Evolutionary conservation across 2,113 vertebrate species (phyloP), one percentile per base, ranked within the genome.

Genomic region (Rhinoderma darwinii): DNA sequence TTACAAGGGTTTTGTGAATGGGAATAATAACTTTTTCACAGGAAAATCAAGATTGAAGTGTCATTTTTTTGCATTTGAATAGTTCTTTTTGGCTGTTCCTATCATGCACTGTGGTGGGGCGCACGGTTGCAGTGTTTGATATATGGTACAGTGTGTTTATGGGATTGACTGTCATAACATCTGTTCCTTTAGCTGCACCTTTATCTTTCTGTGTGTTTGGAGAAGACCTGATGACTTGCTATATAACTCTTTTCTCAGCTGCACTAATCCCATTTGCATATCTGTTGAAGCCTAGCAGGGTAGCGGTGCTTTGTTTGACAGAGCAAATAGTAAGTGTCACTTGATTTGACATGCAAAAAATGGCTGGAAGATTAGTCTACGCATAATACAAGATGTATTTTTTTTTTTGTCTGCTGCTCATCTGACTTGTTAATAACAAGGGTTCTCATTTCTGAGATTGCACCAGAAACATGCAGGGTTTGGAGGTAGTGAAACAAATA

Each of bases 321-420:
- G 66, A 59, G 84, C 77, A 79, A 73, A 86, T 59, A 86, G 56
- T 79, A 79, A 86, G 85, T 86, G 85, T 73, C 85, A 73, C 50
- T 86, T 81, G 25, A 86, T 86, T 86, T 86, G 85, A 86, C 85
- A 86, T 81, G 85, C 85, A 86, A 86, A 86, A 79, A 86, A 76
- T 66, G 27, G 84, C 37, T 47, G 56, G 41, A 35, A 78, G 73
- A 85, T 63, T 63, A 77, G 39, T 66, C 30, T 59, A n/a, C 39
- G 22, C 73, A 78, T 77, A 85, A 78, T 78, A 68, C 73, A 37
- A 25, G 39, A 76, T 63, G 84, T 51, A 50, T 54, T 30, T 84
- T 76, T 63, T 17, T 82, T n/a, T 35, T 51, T 15, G 44, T n/a
- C n/a, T n/a, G 66, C 63, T 68, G 61, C 80, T 82, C 59, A 63